phyloP scores from a whole-genome alignment of 1,140 invertebrate genomes.

The Vanessa tameamea region DNA sequence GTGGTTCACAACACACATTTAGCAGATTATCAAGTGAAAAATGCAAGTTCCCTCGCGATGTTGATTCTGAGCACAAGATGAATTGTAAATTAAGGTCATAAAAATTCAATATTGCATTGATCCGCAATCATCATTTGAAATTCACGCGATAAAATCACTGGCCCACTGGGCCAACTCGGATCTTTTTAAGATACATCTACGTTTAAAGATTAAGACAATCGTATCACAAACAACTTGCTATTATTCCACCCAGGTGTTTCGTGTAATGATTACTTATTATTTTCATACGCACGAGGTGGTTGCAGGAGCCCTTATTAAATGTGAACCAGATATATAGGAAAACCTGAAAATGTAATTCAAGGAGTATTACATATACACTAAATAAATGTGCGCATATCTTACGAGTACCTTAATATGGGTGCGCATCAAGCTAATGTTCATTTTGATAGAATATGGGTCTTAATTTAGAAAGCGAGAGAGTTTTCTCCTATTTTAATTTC shows the following conservation, averaged over 20 bases:
- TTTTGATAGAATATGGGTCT: neutral
- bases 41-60: no score
- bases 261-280: conserved; percentile 28
- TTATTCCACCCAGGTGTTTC: conserved; percentile 25
- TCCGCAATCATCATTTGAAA: no score
- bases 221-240: conserved; percentile 18
- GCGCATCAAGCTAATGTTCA: neutral
- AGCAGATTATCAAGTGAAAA: no score
- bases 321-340: conserved; percentile 5
- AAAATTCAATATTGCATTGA: no score
- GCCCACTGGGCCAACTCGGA: neutral
- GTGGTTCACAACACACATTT: no score
- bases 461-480: no score
- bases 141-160: neutral
- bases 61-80: no score
- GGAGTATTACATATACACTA: neutral
- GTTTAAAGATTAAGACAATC: conserved; percentile 22
- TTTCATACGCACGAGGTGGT: conserved; percentile 16
- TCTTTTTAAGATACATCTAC: neutral
- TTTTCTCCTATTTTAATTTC: no score
- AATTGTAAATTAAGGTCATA: no score
- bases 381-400: neutral
- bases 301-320: conserved; percentile 19
- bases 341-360: neutral
- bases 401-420: no score